These are phyloP conservation scores for Pristionchus arcanus DNA, from an alignment of 2,888 invertebrate species.

Conservation along the genomic window DNA sequence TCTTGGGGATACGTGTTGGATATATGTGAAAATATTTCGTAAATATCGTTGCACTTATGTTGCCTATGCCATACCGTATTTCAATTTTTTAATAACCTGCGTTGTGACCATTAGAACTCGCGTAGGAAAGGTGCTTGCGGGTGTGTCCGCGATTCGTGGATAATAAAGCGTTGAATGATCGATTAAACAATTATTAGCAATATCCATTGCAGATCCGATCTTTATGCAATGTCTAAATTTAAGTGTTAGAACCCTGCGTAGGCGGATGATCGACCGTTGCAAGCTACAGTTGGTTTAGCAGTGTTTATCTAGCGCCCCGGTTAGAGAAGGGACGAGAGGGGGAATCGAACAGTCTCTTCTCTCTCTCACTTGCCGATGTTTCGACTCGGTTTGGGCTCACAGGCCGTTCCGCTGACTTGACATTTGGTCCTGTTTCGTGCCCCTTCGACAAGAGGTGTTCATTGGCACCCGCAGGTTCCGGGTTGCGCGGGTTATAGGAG, in stretches of 20 bases:
- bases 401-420: slow-evolving; percentile 1
- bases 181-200: too few relatives aligned
- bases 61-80: too few relatives aligned
- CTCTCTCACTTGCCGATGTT: neutral
- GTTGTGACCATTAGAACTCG: too few relatives aligned
- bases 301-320: neutral
- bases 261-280: neutral
- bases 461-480: neutral
- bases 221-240: too few relatives aligned
- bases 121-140: too few relatives aligned
- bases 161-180: too few relatives aligned
- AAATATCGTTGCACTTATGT: too few relatives aligned
- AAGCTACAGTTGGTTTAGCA: neutral
- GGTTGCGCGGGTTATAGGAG: neutral
- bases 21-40: too few relatives aligned
- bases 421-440: neutral
- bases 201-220: too few relatives aligned
- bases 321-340: neutral
- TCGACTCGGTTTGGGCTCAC: neutral
- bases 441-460: slow-evolving; percentile 5
- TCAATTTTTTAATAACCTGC: too few relatives aligned
- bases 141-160: too few relatives aligned
- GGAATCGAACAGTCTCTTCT: too few relatives aligned
- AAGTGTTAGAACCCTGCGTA: neutral
- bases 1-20: neutral